A percentile compares a stretch with the other conserved stretches of the same genome.
phyloP scores from a whole-genome alignment of 2,888 invertebrate species.

The Marronus borbonicus region DNA sequence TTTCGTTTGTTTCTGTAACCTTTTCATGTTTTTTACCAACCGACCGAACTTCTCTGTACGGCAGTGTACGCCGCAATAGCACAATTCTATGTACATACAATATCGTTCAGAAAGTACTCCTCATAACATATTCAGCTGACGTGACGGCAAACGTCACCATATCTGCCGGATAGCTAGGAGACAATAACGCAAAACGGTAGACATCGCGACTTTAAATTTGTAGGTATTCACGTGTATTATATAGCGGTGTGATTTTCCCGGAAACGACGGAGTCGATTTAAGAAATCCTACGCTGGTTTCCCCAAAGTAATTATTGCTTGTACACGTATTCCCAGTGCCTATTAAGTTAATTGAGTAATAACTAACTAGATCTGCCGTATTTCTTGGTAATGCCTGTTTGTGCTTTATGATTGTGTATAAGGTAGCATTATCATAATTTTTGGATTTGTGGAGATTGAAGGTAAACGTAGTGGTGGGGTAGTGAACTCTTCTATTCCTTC shows the following conservation, averaged over 20 bases:
- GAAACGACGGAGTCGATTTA: background rate
- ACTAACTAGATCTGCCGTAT: background rate
- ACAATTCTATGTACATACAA: background rate
- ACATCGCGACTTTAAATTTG: background rate
- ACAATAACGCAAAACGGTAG: constrained; percentile 7
- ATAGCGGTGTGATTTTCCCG: background rate
- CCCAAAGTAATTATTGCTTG: constrained; percentile 1
- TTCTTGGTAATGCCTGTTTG: background rate
- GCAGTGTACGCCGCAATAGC: background rate
- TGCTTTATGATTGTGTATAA: background rate
- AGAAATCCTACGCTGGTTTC: background rate
- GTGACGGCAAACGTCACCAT: constrained; percentile 4
- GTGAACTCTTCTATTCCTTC: too few relatives aligned
- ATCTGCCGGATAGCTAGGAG: background rate
- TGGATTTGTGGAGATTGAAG: too few relatives aligned
- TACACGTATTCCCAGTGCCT: constrained; percentile 1
- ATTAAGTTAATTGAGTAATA: constrained; percentile 8
- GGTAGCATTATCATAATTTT: too few relatives aligned
- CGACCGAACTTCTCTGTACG: too few relatives aligned
- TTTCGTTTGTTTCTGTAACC: too few relatives aligned
- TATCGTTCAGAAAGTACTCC: background rate
- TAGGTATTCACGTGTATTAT: background rate
- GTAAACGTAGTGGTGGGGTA: too few relatives aligned
- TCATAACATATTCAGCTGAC: constrained; percentile 33
- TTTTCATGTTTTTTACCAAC: too few relatives aligned